phyloP scores from a whole-genome alignment of 2,797 vertebrate species.

The Lycodopsis pacificus region DNA sequence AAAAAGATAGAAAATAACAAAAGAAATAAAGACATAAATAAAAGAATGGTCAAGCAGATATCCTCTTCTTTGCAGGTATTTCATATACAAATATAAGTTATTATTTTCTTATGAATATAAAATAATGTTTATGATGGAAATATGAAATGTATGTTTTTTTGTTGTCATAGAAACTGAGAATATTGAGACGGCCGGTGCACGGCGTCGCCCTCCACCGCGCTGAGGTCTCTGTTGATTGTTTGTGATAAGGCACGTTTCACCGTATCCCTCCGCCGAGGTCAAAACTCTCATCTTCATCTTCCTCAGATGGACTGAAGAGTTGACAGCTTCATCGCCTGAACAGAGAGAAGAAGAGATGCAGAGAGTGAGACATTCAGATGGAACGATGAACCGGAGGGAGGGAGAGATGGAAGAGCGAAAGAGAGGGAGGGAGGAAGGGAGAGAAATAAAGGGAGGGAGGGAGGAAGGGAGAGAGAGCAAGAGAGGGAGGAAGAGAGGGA shows the following conservation, averaged over 20 bases:
- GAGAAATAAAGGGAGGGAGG: too few species aligned
- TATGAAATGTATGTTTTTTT: conserved; percentile 27
- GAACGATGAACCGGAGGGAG: too few species aligned
- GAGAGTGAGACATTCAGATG: background rate
- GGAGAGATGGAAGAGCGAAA: too few species aligned
- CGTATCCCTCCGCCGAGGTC: conserved; percentile 15
- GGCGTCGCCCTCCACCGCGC: background rate
- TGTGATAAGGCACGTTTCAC: conserved; percentile 73
- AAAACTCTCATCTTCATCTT: fast-evolving
- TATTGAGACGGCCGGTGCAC: background rate
- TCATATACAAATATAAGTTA: conserved; percentile 77
- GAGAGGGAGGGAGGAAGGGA: too few species aligned
- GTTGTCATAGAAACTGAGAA: conserved; percentile 24
- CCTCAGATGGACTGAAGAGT: conserved; percentile 77
- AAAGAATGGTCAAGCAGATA: conserved; percentile 34
- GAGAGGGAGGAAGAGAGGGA: too few species aligned
- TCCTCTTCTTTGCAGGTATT: background rate
- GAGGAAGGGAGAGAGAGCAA: too few species aligned
- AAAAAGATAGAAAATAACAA: conserved; percentile 46
- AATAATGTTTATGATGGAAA: conserved; percentile 48
- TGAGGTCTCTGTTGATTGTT: conserved; percentile 61
- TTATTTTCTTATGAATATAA: conserved; percentile 59
- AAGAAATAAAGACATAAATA: background rate
- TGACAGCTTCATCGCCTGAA: conserved; percentile 68
- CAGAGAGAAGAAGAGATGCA: background rate